Evolutionary conservation across 2,888 invertebrate species (phyloP).

Genomic region (Phania funesta): DNA sequence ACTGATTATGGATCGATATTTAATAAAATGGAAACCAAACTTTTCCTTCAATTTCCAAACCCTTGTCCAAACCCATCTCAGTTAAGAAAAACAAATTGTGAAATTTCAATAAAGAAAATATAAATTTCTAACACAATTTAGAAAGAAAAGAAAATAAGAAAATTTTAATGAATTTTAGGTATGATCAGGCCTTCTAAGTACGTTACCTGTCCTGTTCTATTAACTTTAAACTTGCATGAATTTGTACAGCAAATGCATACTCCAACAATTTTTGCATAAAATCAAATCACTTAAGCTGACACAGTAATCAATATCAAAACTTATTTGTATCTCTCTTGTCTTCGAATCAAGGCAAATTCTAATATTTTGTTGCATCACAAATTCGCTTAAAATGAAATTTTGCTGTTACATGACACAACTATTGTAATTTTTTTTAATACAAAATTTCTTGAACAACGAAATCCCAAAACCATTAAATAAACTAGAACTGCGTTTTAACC

Average conservation of each 20-base stretch:
- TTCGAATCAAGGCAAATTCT: not conserved
- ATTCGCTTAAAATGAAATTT: constrained; percentile 7
- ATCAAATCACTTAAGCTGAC: not conserved
- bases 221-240: not conserved
- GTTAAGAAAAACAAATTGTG: too few relatives aligned
- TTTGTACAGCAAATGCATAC: not conserved
- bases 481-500: constrained; percentile 24
- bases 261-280: not conserved
- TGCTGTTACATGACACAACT: constrained; percentile 6
- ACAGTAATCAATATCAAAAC: constrained; percentile 10
- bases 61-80: too few relatives aligned
- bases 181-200: not conserved
- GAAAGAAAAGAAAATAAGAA: too few relatives aligned
- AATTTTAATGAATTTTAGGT: not conserved
- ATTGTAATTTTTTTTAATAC: constrained; percentile 28
- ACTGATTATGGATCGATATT: too few relatives aligned
- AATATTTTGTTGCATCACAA: constrained; percentile 18
- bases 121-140: too few relatives aligned
- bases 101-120: too few relatives aligned
- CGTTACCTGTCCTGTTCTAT: not conserved
- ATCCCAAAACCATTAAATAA: constrained; percentile 54
- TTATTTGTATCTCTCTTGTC: not conserved
- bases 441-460: constrained; percentile 48
- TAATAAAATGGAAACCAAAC: too few relatives aligned
- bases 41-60: too few relatives aligned